Percentiles rank a stretch among this genome's conserved stretches.
phyloP scores from a whole-genome alignment of 2,797 vertebrate species.

The Heteromormyrus szaboi region DNA sequence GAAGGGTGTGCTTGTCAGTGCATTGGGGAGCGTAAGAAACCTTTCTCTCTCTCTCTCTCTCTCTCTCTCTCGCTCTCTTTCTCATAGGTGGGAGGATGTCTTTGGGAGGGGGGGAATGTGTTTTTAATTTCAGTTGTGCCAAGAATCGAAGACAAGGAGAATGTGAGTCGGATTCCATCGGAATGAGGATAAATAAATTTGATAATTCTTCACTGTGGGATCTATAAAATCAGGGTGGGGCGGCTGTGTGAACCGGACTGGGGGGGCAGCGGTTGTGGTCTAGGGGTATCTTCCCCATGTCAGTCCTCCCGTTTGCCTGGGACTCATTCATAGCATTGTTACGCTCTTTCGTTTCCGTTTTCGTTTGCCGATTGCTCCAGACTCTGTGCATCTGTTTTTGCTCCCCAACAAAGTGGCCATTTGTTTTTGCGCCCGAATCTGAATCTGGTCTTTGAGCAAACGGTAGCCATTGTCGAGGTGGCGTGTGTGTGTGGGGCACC shows the following conservation, averaged over 20 bases:
- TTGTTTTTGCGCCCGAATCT: background rate
- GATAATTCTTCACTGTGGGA: background rate
- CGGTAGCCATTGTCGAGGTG: background rate
- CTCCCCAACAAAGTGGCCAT: background rate
- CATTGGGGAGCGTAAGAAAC: background rate
- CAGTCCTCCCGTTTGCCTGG: background rate
- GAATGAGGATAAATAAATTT: constrained; percentile 15
- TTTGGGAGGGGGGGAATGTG: constrained; percentile 2
- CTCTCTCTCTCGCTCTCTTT: background rate
- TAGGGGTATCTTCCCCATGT: constrained; percentile 4
- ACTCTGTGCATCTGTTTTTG: background rate
- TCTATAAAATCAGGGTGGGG: background rate
- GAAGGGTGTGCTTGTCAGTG: background rate
- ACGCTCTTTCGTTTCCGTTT: background rate
- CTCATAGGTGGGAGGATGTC: background rate
- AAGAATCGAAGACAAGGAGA: constrained; percentile 13
- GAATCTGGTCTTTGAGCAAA: background rate
- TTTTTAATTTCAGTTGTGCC: constrained; percentile 20
- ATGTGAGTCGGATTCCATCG: background rate
- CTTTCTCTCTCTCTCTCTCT: background rate
- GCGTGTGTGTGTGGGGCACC: background rate
- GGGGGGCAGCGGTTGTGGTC: background rate
- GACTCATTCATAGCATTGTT: background rate
- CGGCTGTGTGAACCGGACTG: background rate
- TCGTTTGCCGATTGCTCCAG: background rate